These are phyloP conservation scores for Dolomedes plantarius DNA, from an alignment of 2,888 invertebrate species.

Conservation along the genomic window DNA sequence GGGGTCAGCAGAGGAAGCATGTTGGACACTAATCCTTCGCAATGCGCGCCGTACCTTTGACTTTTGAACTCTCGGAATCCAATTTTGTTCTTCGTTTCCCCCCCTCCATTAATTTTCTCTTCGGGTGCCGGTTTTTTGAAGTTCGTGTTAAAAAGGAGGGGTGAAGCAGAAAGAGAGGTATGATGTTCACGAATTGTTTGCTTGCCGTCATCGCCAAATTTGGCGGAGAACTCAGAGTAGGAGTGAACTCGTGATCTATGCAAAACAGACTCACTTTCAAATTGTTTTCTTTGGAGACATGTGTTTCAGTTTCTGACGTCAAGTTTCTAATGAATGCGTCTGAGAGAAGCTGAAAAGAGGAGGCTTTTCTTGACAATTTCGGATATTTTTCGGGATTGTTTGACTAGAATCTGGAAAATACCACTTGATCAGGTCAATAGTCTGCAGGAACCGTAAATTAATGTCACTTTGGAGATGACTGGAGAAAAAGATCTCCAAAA, in stretches of 20 bases:
- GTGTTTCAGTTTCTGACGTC: not conserved
- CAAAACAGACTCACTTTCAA: not conserved
- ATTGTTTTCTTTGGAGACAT: not conserved
- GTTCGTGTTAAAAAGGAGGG: slow-evolving; percentile 43
- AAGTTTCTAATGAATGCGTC: no score
- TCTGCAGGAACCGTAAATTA: no score
- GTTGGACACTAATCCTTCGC: slow-evolving; percentile 53
- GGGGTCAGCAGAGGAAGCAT: slow-evolving; percentile 60
- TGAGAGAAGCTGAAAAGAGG: no score
- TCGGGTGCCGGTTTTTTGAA: slow-evolving; percentile 43
- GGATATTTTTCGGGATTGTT: no score
- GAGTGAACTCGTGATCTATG: not conserved
- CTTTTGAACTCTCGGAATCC: slow-evolving; percentile 47
- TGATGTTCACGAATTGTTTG: slow-evolving; percentile 44
- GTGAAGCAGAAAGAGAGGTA: slow-evolving; percentile 20
- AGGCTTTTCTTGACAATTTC: no score
- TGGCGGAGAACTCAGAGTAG: slow-evolving; percentile 26
- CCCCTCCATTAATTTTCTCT: slow-evolving; percentile 45
- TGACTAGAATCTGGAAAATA: no score
- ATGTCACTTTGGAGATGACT: no score
- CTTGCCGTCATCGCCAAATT: slow-evolving; percentile 46
- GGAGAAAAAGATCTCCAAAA: no score
- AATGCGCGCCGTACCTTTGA: slow-evolving; percentile 40
- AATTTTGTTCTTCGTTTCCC: slow-evolving; percentile 27
- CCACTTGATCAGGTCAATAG: no score